These are phyloP conservation scores for Heliopora coerulea DNA, from an alignment of 92 coral and sea anemone species.

Conservation along the genomic window DNA sequence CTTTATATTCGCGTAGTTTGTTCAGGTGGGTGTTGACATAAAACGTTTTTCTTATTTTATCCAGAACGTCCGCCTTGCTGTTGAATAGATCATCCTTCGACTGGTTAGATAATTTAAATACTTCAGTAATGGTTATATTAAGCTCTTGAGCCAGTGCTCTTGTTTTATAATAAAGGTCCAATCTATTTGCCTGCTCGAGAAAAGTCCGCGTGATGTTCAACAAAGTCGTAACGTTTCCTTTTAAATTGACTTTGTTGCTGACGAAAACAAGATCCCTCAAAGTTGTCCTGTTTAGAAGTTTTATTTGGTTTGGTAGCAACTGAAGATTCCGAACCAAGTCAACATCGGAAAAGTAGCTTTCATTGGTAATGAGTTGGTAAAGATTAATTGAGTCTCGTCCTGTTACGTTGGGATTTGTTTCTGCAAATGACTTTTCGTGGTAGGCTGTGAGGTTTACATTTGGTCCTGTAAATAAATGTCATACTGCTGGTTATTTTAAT, in stretches of 20 bases:
- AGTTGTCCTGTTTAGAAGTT: conserved; percentile 7
- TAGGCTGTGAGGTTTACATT: conserved; percentile 10
- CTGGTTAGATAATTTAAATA: conserved; percentile 2
- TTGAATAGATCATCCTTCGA: conserved; percentile 16
- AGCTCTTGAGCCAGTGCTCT: not conserved
- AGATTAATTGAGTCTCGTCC: conserved; percentile 5
- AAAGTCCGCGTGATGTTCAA: not conserved
- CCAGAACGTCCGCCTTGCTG: not conserved
- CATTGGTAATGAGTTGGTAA: conserved; percentile 8
- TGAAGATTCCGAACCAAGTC: conserved; percentile 32
- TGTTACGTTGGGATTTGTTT: not conserved
- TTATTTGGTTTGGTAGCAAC: conserved; percentile 17
- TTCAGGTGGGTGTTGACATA: conserved; percentile 2
- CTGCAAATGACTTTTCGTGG: not conserved
- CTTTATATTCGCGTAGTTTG: conserved; percentile 10
- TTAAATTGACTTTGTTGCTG: conserved; percentile 3
- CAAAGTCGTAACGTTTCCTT: conserved; percentile 6
- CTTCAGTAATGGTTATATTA: conserved; percentile 20
- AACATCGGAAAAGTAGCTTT: conserved; percentile 24
- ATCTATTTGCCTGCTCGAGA: not conserved
- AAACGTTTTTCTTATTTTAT: conserved; percentile 2
- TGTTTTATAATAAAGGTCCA: conserved; percentile 15
- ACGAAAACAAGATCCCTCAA: conserved; percentile 24
- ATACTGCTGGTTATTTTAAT: too few relatives aligned
- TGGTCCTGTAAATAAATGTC: conserved; percentile 4